Evolutionary conservation across 2,113 vertebrate genomes (phyloP).

Genomic region (Takifugu flavidus): DNA sequence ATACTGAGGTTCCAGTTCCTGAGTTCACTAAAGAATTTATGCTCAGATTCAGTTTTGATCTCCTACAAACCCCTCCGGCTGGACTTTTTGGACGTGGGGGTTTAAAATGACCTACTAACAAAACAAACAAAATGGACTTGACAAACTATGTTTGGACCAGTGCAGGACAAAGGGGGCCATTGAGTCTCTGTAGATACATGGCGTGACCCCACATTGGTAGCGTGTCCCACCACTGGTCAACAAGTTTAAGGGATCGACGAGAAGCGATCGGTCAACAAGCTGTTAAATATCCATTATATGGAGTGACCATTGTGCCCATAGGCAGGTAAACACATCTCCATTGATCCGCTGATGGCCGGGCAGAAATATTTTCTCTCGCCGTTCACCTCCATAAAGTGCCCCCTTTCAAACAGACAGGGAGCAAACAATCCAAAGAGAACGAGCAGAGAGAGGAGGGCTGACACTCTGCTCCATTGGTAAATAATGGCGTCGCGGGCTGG

Average conservation of each 20-base stretch:
- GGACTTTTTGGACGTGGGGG: too few species aligned
- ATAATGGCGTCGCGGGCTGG: conserved; percentile 83
- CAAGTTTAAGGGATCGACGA: conserved; percentile 86
- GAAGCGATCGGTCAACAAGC: conserved; percentile 92
- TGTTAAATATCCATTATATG: conserved; percentile 92
- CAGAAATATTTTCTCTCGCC: conserved; percentile 87
- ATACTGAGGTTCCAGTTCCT: too few species aligned
- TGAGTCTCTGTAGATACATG: conserved; percentile 19
- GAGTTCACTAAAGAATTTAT: too few species aligned
- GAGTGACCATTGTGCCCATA: conserved; percentile 81
- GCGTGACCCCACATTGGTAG: conserved; percentile 45
- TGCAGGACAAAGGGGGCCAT: too few species aligned
- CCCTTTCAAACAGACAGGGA: conserved; percentile 84
- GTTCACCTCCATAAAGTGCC: conserved; percentile 84
- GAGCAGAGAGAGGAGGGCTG: conserved; percentile 79
- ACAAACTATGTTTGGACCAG: too few species aligned
- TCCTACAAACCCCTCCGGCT: too few species aligned
- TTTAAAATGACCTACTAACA: too few species aligned
- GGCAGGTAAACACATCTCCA: conserved; percentile 95
- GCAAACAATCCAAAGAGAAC: conserved; percentile 84
- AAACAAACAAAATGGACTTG: too few species aligned
- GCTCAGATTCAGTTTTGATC: too few species aligned
- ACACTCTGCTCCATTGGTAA: conserved; percentile 89
- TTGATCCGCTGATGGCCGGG: conserved; percentile 87
- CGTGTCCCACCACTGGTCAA: conserved; percentile 72